phyloP scores from a whole-genome alignment of 2,113 vertebrate species.

The Dryoscopus gambensis region DNA sequence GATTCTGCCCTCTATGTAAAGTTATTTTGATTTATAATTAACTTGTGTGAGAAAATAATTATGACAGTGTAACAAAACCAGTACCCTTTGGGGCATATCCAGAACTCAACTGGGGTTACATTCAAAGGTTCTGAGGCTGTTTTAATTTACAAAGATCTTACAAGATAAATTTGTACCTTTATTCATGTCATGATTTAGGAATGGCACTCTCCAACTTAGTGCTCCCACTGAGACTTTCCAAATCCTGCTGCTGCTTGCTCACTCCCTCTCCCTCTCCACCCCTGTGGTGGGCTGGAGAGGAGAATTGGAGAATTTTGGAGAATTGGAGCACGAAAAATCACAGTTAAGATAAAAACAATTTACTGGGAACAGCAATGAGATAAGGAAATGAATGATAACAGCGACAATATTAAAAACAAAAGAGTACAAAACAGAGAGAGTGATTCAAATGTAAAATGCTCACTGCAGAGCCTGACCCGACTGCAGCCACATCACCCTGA shows the following conservation, averaged over 20 bases:
- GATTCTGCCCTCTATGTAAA: not conserved
- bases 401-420: not conserved
- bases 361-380: not conserved
- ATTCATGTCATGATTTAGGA: not conserved
- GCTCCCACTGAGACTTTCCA: not conserved
- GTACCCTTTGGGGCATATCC: not conserved
- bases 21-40: conserved; percentile 41
- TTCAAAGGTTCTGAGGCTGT: conserved; percentile 75
- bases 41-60: conserved; percentile 42
- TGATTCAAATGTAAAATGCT: not conserved
- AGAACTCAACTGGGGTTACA: conserved; percentile 3
- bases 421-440: not conserved
- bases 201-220: not conserved
- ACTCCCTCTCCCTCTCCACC: too few relatives aligned
- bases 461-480: fast-evolving
- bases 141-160: conserved; percentile 87
- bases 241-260: not conserved
- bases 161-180: conserved; percentile 69
- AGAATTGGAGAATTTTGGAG: not conserved
- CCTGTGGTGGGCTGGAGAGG: not conserved
- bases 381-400: not conserved
- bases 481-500: fast-evolving
- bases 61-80: conserved; percentile 30
- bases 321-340: not conserved
- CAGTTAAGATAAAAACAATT: not conserved